Evolutionary conservation across 2,888 invertebrate genomes (phyloP), one percentile per base, ranked within the genome.

Genomic region (Tupiocoris notatus): DNA sequence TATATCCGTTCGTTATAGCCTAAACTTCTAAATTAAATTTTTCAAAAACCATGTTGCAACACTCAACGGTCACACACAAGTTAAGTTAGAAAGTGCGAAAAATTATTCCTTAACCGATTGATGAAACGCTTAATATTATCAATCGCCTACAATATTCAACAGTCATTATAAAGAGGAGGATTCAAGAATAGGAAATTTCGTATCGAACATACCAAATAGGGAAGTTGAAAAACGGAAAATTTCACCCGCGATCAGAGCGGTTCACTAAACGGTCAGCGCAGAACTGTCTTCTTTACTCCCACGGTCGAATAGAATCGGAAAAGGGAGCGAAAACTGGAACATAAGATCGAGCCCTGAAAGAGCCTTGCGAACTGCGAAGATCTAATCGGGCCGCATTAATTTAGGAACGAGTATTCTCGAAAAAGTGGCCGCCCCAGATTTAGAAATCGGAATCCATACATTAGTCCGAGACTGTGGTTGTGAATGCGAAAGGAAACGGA

Each of bases 361-460:
- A n/a, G n/a, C n/a, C n/a, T n/a, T n/a, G n/a, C n/a, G 39, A 39
- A 39, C 39, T n/a, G 59, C n/a, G 59, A 59, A 59, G 59, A 59
- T 59, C 3, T 59, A 59, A 59, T 17, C n/a, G 59, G 59, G 20
- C 3, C 59, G 59, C 3, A 59, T 59, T 59, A 59, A 59, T 59
- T 59, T 59, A 59, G 20, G 59, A 59, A 39, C 39, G 39, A 39
- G 39, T 3, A 12, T 39, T 3, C 6, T 39, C 39, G 39, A 39
- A 39, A 39, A 39, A 39, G 59, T 20, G 59, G 59, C 59, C 18
- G 17, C n/a, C 59, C 59, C n/a, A 59, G 20, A 59, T 39, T 39
- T 39, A 39, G 39, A 39, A 39, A 39, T 39, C 39, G 39, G 39
- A 39, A 39, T 39, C 39, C 39, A 39, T 39, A 39, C 39, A 39